Percentiles rank a stretch among this genome's conserved stretches.
phyloP scores from a whole-genome alignment of 2,888 invertebrate species.

The Neocrepidodera transversa region DNA sequence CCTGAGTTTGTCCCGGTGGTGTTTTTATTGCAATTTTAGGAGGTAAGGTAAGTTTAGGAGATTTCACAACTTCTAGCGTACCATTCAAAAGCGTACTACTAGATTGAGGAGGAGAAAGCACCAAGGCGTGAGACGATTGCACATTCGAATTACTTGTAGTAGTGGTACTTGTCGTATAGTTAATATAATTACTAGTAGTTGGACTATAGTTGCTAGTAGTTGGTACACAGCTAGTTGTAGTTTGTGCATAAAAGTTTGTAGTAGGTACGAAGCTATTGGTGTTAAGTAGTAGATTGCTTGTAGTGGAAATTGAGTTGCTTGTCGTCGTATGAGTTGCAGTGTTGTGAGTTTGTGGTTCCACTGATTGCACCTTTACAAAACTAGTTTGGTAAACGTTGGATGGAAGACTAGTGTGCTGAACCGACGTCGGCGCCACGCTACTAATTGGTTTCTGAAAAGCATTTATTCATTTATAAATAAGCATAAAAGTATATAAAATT shows the following conservation, averaged over 20 bases:
- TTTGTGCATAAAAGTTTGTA: slow-evolving; percentile 4
- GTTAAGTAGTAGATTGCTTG: slow-evolving; percentile 7
- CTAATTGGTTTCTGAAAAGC: slow-evolving; percentile 79
- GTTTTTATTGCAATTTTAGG: slow-evolving; percentile 80
- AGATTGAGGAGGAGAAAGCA: slow-evolving; percentile 68
- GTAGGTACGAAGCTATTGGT: not conserved
- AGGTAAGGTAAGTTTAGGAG: slow-evolving; percentile 78
- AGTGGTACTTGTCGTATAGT: not conserved
- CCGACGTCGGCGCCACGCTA: slow-evolving; percentile 82
- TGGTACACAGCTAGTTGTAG: not conserved
- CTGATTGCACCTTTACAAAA: slow-evolving; percentile 81
- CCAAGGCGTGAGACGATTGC: slow-evolving; percentile 47
- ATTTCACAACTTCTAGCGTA: slow-evolving; percentile 54
- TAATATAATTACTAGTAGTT: not conserved
- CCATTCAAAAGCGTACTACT: slow-evolving; percentile 65
- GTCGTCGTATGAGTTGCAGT: not conserved
- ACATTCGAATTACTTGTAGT: slow-evolving; percentile 24
- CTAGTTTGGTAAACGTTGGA: slow-evolving; percentile 83
- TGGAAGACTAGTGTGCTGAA: slow-evolving; percentile 72
- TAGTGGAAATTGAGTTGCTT: not conserved
- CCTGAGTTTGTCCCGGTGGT: slow-evolving; percentile 63
- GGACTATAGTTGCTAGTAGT: slow-evolving; percentile 1
- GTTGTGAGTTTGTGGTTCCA: slow-evolving; percentile 75
- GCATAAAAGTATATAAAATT: no score
- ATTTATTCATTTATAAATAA: no score